These are phyloP conservation scores for Acanthurus lineatus DNA, from an alignment of 2,797 vertebrate species.

Conservation along the genomic window DNA sequence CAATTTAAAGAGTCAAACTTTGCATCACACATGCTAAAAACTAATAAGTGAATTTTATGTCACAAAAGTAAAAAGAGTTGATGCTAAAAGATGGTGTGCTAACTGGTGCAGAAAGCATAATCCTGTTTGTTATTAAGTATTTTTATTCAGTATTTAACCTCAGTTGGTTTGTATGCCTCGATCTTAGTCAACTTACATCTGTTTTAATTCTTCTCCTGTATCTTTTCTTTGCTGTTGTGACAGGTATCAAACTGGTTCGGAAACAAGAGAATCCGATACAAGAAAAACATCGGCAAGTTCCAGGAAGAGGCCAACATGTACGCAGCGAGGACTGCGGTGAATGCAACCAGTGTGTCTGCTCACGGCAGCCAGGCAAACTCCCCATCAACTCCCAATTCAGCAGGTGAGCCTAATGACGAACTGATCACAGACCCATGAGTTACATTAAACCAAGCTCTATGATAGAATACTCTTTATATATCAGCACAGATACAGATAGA, in stretches of 20 bases:
- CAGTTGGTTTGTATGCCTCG: neutral
- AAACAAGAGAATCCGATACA: conserved; percentile 92
- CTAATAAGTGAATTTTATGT: neutral
- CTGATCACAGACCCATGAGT: neutral
- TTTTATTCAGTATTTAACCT: neutral
- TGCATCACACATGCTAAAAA: too few relatives aligned
- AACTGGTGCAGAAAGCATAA: neutral
- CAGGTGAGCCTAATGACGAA: conserved; percentile 88
- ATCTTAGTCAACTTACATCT: neutral
- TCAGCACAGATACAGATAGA: conserved; percentile 9
- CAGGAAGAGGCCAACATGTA: conserved; percentile 91
- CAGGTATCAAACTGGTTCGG: conserved; percentile 94
- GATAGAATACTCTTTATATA: neutral
- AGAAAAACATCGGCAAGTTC: conserved; percentile 92
- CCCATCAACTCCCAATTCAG: conserved; percentile 90
- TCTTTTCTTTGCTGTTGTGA: neutral
- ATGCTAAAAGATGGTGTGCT: neutral
- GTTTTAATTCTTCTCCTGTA: too few relatives aligned
- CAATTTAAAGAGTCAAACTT: neutral
- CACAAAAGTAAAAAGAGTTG: neutral
- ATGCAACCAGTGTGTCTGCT: conserved; percentile 88
- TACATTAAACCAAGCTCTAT: neutral
- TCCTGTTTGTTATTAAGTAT: neutral
- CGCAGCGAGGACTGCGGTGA: conserved; percentile 86
- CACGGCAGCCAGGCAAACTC: conserved; percentile 91